Evolutionary conservation across 2,113 vertebrate genomes (phyloP), one percentile per base, ranked within the genome.

Genomic region (Oncorhynchus kisutch): DNA sequence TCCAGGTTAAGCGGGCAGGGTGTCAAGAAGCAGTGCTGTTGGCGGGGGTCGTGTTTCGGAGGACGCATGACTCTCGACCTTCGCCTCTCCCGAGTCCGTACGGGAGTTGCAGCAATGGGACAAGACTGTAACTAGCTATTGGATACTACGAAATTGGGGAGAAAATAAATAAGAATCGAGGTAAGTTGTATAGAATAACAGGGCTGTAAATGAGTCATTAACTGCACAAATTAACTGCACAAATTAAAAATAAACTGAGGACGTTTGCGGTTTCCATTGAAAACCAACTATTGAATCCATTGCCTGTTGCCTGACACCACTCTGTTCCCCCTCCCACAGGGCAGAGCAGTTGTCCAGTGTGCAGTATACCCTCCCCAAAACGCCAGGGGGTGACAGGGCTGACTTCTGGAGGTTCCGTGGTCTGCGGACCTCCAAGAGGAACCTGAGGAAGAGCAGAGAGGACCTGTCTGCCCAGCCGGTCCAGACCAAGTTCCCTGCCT

Each of bases 371-470:
- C 96, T 99, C 74, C 97, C 98, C 67, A 99, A 99, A 90, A 99
- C 96, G 18, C 95, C 96, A 3, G 97, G 97, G 4, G 97, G 97
- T 0, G 98, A 99, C 81, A 94, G 97, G 51, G 97, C 97, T 0
- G 98, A 99, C 86, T 99, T 99, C 75, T 99, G 98, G 98, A 94
- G 98, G 51, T 99, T 99, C 88, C 90, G 97, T 70, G 97, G 98
- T 12, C 91, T 99, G 74, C 94, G 97, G 25, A 99, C 96, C 86
- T 99, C 97, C 6, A 99, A 99, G 90, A 95, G 97, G 89, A 99
- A 99, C 88, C 94, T 99, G 79, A 93, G 97, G 49, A 99, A 99
- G 88, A 99, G 98, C 86, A 93, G 97, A 88, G 98, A 99, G 80
- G 98, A 99, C 85, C 91, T 99, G 82, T 98, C 97, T 0, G 97